Evolutionary conservation across 2,888 invertebrate species (phyloP).

Genomic region (Vannuccia rotundouncinata): DNA sequence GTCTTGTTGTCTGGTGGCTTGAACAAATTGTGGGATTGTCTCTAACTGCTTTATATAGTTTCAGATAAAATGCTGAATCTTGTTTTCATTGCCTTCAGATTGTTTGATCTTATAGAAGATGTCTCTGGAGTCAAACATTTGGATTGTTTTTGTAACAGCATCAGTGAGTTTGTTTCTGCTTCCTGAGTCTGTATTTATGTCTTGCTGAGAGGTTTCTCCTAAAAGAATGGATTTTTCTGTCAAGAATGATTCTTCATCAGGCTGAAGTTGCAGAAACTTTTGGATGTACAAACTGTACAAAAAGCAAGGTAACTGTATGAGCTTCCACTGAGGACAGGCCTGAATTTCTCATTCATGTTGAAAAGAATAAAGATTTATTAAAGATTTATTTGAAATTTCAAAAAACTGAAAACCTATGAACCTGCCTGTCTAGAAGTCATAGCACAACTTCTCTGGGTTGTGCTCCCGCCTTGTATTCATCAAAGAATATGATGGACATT

Average conservation of each 20-base stretch:
- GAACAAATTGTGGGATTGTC: slow-evolving; percentile 31
- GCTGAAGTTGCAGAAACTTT: slow-evolving; percentile 32
- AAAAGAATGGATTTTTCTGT: slow-evolving; percentile 17
- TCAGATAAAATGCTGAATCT: slow-evolving; percentile 28
- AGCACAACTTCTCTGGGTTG: too few relatives aligned
- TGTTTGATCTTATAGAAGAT: neutral
- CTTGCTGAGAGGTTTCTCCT: slow-evolving; percentile 30
- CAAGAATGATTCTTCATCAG: slow-evolving; percentile 28
- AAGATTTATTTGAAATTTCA: too few relatives aligned
- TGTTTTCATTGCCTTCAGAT: slow-evolving; percentile 9
- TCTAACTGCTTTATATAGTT: slow-evolving; percentile 36
- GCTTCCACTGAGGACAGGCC: slow-evolving; percentile 11
- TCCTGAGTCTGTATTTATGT: neutral
- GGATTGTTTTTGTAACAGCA: neutral
- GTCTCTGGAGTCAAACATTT: neutral
- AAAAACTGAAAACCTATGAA: too few relatives aligned
- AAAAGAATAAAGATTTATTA: too few relatives aligned
- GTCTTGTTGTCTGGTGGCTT: neutral
- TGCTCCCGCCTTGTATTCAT: too few relatives aligned
- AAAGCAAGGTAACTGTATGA: slow-evolving; percentile 31
- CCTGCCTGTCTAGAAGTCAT: too few relatives aligned
- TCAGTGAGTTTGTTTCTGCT: neutral
- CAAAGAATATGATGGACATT: too few relatives aligned
- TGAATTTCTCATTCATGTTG: too few relatives aligned
- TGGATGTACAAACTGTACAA: slow-evolving; percentile 36